Conservation (phyloP, 2,797 vertebrate genomes). For the Miichthys miiuy region DNA sequence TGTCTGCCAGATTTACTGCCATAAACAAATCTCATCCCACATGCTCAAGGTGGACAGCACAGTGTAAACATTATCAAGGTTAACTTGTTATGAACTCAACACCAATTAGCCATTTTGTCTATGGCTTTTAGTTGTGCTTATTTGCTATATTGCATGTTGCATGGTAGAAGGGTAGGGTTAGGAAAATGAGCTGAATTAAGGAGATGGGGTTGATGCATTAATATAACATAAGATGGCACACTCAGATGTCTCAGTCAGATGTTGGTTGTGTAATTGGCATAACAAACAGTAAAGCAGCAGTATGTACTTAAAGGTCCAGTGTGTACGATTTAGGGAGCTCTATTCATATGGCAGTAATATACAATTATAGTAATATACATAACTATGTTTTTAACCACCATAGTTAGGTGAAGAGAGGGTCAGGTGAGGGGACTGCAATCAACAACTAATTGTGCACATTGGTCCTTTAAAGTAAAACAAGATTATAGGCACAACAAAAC, state of each 20-base stretch:
- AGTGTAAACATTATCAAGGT: slow-evolving; percentile 61
- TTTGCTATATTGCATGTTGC: slow-evolving; percentile 36
- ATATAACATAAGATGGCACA: slow-evolving; percentile 5
- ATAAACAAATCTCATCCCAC: slow-evolving; percentile 61
- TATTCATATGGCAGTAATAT: too few relatives aligned
- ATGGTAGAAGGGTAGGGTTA: neutral
- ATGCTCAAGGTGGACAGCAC: slow-evolving; percentile 37
- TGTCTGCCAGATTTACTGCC: slow-evolving; percentile 65
- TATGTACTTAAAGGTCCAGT: neutral
- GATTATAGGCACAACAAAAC: neutral
- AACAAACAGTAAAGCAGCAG: neutral
- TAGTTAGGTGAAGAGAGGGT: too few relatives aligned
- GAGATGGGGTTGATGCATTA: neutral
- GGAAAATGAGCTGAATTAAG: neutral
- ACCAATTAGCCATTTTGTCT: slow-evolving; percentile 39
- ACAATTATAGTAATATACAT: too few relatives aligned
- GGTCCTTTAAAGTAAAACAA: neutral
- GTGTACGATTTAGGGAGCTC: too few relatives aligned
- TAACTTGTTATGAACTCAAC: slow-evolving; percentile 65
- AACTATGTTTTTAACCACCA: too few relatives aligned
- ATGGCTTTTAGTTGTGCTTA: slow-evolving; percentile 42
- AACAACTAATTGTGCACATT: too few relatives aligned
- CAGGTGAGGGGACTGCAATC: too few relatives aligned
- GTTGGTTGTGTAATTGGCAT: slow-evolving; percentile 2
- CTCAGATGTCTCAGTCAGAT: neutral